Evolutionary conservation across 2,888 invertebrate species (phyloP), one percentile per base, ranked within the genome.

Genomic region (Deilephila elpenor): DNA sequence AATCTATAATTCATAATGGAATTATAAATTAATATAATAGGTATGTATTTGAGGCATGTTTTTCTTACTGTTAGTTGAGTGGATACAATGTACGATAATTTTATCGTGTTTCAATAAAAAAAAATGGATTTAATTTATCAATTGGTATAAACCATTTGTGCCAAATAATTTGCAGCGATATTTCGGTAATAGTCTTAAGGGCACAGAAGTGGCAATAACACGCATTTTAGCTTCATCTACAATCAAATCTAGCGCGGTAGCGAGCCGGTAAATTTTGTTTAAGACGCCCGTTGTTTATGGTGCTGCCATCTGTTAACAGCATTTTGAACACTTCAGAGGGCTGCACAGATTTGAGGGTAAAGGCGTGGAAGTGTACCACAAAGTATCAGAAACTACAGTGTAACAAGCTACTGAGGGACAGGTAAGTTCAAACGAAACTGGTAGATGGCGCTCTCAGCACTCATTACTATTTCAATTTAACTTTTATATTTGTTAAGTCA

Each of bases 401-500:
- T 7, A 85, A 84, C 37, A 93, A 93, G 77, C 85, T 92, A 29
- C 73, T 77, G 0, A 83, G 83, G 37, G 90, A 93, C 77, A 86
- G 92, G 93, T 93, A 73, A 86, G 91, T 86, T 83, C 32, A 73
- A 3, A 14, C 3, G 1, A 1, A 64, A 8, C 20, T 3, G 5
- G 64, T 14, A 92, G 93, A 89, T 90, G 93, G 86, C 88, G 83
- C 79, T 82, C 20, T 56, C 0, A n/a, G 2, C 3, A 32, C 5
- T 32, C 3, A 32, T 44, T 37, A 37, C 37, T 8, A 44, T 44
- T 44, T 11, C 44, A 44, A 44, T 11, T 44, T 44, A 14, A 32
- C 37, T 6, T 6, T 37, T 11, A 44, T 44, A 8, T 37, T 37
- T 37, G 7, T 37, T 8, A 37, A 37, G 2, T 37, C 37, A 1